Percentiles rank a stretch among this genome's conserved stretches.
phyloP scores from a whole-genome alignment of 2,113 vertebrate species.

The Brevimyrus niger region DNA sequence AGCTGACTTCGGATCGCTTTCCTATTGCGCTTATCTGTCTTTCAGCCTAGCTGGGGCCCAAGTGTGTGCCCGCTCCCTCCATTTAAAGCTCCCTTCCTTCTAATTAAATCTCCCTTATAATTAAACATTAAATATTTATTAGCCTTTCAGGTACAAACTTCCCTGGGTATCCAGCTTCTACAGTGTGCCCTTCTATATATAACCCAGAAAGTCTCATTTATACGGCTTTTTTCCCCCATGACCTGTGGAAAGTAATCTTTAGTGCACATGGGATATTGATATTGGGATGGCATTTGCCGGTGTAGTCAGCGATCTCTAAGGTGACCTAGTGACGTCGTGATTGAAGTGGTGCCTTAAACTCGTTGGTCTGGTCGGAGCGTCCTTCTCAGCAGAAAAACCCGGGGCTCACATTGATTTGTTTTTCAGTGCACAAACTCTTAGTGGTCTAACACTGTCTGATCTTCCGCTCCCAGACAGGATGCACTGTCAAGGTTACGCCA shows the following conservation, averaged over 20 bases:
- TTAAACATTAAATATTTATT: slow-evolving; percentile 49
- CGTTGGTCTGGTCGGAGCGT: slow-evolving; percentile 45
- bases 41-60: slow-evolving; percentile 14
- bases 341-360: slow-evolving; percentile 18
- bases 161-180: slow-evolving; percentile 24
- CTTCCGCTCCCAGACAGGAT: neutral
- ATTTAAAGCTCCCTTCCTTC: neutral
- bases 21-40: slow-evolving; percentile 3
- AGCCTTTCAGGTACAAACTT: slow-evolving; percentile 44
- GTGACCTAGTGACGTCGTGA: slow-evolving; percentile 48
- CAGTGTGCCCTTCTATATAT: slow-evolving; percentile 30
- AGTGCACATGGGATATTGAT: slow-evolving; percentile 61
- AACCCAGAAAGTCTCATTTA: slow-evolving; percentile 31
- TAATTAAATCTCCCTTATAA: slow-evolving; percentile 40
- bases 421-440: neutral
- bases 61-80: neutral
- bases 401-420: slow-evolving; percentile 36
- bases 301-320: slow-evolving; percentile 58
- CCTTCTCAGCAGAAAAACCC: slow-evolving; percentile 37
- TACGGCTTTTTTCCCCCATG: slow-evolving; percentile 25
- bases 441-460: neutral
- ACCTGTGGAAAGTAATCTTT: slow-evolving; percentile 53
- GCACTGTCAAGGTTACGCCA: neutral
- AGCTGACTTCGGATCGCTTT: slow-evolving; percentile 3
- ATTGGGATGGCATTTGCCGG: slow-evolving; percentile 43